Evolutionary conservation across 2,797 vertebrate species (phyloP), one percentile per base, ranked within the genome.

Genomic region (Oreortyx pictus): DNA sequence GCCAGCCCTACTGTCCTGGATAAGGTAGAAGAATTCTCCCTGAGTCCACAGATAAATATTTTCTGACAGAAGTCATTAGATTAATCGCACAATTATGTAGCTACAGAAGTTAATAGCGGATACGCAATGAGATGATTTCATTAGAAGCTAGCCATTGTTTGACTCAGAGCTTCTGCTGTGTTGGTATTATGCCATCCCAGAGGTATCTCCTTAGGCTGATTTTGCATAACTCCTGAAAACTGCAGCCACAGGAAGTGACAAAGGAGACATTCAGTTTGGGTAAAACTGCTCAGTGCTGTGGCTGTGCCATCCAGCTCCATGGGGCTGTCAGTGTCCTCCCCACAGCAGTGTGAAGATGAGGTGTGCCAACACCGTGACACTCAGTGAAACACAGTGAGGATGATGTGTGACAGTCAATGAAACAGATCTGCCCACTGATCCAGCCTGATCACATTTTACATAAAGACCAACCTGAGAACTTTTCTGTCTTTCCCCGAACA

Each of bases 301-400:
- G 10, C 23, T 27, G 29, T 7, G 67, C 73, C 83, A 73, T 50
- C 46, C 29, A 17, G 71, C 56, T 52, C 64, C 43, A 3, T 41
- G 6, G 11, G 47, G 2, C 81, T 52, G 25, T 2, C 15, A 4
- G 41, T 5, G 5, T 9, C 62, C 16, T 86, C 65, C 44, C 11
- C 64, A 12, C 0, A 1, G 68, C 60, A 46, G 4, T 20, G 59
- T 13, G 54, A n/a, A 31, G 31, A n/a, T 0, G 18, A 24, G 50
- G 49, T 0, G 0, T 2, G 11, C 61, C 47, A 66, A 25, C 6
- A 2, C 31, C 2, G 1, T 22, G 54, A n/a, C 16, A 7, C 14
- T 56, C 68, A 70, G 0, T 85, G 46, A 46, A 43, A 35, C 29
- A 9, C 11, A 10, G 52, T 31, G 54, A 56, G 31, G 54, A n/a